A percentile compares a stretch with the other conserved stretches of the same genome.
Conservation (phyloP, 2,797 vertebrate species). For the Mormyrops boulengeri region DNA sequence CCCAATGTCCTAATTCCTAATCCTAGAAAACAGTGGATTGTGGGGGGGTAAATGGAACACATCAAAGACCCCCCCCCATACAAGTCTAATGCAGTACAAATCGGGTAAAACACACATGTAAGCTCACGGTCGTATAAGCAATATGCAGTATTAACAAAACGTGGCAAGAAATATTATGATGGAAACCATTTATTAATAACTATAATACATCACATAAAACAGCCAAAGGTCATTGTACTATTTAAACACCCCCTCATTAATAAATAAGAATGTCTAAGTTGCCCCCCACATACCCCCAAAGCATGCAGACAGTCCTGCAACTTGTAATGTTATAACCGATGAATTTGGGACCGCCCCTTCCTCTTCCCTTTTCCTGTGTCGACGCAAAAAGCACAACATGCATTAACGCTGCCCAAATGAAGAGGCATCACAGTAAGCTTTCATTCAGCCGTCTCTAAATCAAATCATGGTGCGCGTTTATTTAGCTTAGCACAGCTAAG, state of each 20-base stretch:
- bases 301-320: neutral
- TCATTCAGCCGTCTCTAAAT: neutral
- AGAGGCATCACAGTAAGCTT: neutral
- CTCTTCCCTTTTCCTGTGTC: neutral
- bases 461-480: neutral
- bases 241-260: conserved; percentile 18
- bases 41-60: neutral
- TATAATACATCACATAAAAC: neutral
- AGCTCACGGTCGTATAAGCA: neutral
- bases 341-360: neutral
- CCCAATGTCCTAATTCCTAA: conserved; percentile 46
- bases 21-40: conserved; percentile 36
- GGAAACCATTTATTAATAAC: neutral
- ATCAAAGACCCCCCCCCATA: neutral
- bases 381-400: neutral
- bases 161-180: neutral
- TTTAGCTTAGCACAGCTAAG: neutral
- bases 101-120: neutral
- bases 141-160: neutral
- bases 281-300: neutral
- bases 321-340: neutral
- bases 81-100: neutral
- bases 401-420: neutral
- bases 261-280: neutral
- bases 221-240: neutral